Evolutionary conservation across 2,888 invertebrate species (phyloP).

Genomic region (Leucania comma): DNA sequence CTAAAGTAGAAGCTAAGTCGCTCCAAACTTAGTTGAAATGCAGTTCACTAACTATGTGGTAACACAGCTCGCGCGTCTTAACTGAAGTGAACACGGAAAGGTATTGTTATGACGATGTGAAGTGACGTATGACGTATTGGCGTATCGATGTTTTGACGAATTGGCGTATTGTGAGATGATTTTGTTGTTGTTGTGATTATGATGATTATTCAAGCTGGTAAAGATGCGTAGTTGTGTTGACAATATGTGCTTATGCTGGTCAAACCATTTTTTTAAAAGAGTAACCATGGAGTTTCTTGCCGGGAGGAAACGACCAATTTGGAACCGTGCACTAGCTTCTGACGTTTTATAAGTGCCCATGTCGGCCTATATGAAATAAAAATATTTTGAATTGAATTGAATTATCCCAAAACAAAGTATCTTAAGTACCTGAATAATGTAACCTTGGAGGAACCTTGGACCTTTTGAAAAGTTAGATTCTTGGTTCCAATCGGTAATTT

Average conservation of each 20-base stretch:
- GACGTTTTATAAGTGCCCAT: no score
- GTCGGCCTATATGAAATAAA: no score
- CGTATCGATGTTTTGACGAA: constrained; percentile 6
- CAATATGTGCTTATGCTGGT: no score
- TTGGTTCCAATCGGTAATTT: neutral
- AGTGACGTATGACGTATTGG: constrained; percentile 21
- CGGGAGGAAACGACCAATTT: no score
- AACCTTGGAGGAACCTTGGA: no score
- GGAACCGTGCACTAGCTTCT: no score
- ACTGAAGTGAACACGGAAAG: constrained; percentile 25
- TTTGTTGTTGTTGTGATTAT: neutral
- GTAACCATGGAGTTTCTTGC: no score
- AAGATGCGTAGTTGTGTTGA: neutral
- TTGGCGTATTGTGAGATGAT: constrained; percentile 4
- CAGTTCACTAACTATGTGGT: constrained; percentile 62
- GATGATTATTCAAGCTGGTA: neutral
- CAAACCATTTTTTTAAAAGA: no score
- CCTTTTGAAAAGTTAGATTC: neutral
- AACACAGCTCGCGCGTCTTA: constrained; percentile 29
- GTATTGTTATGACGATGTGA: constrained; percentile 18
- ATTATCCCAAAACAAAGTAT: no score
- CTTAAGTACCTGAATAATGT: no score
- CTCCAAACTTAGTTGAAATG: constrained; percentile 46
- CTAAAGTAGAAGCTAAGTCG: constrained; percentile 34
- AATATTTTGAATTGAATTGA: no score